phyloP scores from a whole-genome alignment of 2,888 invertebrate genomes.

The Helleia helle region DNA sequence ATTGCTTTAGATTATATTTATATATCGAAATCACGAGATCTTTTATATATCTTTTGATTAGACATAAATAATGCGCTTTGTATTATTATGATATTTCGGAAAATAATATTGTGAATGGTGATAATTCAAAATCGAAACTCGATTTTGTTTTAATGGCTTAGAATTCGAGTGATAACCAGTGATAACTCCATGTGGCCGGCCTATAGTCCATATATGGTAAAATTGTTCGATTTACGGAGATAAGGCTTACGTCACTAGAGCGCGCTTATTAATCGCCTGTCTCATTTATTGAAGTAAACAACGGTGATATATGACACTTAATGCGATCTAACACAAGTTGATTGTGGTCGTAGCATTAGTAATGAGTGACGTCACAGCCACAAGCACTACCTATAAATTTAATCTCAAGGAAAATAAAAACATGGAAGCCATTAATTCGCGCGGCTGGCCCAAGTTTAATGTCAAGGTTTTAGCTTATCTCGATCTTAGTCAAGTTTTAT shows the following conservation, averaged over 20 bases:
- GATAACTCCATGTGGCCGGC: no score
- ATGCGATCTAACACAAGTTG: slow-evolving; percentile 63
- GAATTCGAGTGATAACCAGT: no score
- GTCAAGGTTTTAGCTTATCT: slow-evolving; percentile 72
- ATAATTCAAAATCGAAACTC: no score
- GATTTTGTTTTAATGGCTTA: no score
- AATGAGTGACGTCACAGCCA: slow-evolving; percentile 61
- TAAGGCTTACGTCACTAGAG: slow-evolving; percentile 41
- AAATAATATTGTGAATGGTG: no score
- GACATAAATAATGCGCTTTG: no score
- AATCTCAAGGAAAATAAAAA: slow-evolving; percentile 74
- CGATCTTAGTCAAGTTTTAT: slow-evolving; percentile 64
- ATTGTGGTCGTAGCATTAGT: slow-evolving; percentile 56
- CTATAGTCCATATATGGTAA: slow-evolving; percentile 6
- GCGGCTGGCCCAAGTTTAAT: slow-evolving; percentile 72
- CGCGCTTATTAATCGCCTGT: slow-evolving; percentile 47
- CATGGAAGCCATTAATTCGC: slow-evolving; percentile 74
- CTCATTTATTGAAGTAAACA: slow-evolving; percentile 44
- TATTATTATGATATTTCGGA: no score
- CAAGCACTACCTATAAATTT: slow-evolving; percentile 67
- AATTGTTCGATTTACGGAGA: slow-evolving; percentile 15
- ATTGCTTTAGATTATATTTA: no score
- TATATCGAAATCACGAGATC: no score
- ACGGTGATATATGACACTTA: slow-evolving; percentile 65
- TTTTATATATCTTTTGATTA: no score